phyloP scores from a whole-genome alignment of 2,888 invertebrate genomes.

The Drosophila limbata region DNA sequence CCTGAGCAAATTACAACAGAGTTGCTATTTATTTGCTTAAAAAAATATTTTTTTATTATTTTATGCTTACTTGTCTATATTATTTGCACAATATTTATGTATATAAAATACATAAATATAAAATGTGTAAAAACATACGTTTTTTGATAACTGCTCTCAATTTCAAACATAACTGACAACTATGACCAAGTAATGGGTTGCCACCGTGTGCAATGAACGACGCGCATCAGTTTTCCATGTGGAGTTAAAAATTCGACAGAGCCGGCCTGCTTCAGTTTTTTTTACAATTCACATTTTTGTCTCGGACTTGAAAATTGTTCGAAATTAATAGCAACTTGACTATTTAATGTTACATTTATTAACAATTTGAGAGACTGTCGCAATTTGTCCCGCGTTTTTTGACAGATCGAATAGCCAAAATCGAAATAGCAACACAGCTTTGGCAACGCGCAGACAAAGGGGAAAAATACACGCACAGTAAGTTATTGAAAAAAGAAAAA shows the following conservation, averaged over 20 bases:
- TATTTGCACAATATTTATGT: background rate
- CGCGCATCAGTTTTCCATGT: constrained; percentile 60
- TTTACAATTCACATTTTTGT: constrained; percentile 52
- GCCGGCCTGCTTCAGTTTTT: constrained; percentile 58
- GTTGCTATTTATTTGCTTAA: constrained; percentile 21
- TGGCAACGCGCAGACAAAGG: constrained; percentile 55
- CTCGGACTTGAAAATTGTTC: constrained; percentile 49
- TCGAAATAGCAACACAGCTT: constrained; percentile 57
- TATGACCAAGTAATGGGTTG: constrained; percentile 31
- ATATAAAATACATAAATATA: background rate
- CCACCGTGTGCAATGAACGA: constrained; percentile 37
- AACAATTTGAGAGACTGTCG: constrained; percentile 18
- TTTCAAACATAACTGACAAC: constrained; percentile 58
- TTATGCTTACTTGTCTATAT: background rate
- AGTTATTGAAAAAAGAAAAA: constrained; percentile 52
- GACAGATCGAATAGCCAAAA: constrained; percentile 45
- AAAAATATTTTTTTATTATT: background rate
- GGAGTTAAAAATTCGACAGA: constrained; percentile 50
- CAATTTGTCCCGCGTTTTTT: constrained; percentile 35
- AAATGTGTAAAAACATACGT: too few relatives aligned
- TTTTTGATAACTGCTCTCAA: background rate
- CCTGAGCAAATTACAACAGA: constrained; percentile 9
- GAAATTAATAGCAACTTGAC: constrained; percentile 34
- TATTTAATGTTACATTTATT: constrained; percentile 24
- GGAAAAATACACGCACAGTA: constrained; percentile 46